Base-by-base conservation (phyloP, 2,797 vertebrate species). In the Betta splendens region DNA sequence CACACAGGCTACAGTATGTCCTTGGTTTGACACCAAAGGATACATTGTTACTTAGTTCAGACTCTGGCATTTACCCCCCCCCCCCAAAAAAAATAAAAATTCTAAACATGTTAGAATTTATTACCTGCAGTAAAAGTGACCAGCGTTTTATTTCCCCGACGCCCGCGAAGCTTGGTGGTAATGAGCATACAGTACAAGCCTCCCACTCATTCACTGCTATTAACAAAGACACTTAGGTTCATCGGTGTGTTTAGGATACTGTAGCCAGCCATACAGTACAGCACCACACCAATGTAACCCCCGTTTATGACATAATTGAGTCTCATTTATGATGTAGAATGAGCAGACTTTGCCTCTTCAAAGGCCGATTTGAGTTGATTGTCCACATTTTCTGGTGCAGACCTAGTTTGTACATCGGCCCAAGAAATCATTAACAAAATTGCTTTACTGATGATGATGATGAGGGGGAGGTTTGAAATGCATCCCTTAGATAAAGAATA, bases 271-370 rank as follows among this genome's bases (percentile, higher is more conserved):
- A 16, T 6, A n/a, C n/a, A n/a, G n/a, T n/a, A n/a, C n/a, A n/a
- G n/a, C n/a, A 37, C 29, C 33, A 26, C 64, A 39, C 29, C 22
- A 47, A 43, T 81, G 50, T 56, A 64, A 77, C 67, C 50, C 64
- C 52, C 15, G 17, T 35, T 69, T 50, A 46, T 59, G 64, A 48
- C 60, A 73, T 79, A 75, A 72, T 64, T 66, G 70, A 63, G 39
- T 64, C 55, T 68, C 57, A 35, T 65, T 64, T 71, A 63, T 21
- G 52, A n/a, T 5, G 23, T 21, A 63, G 50, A 48, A 58, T 36
- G 31, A 65, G 47, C 25, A 8, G 22, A 55, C 25, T 13, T 48
- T 3, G 2, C 42, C 32, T 32, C n/a, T n/a, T n/a, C n/a, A n/a
- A n/a, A n/a, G n/a, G n/a, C n/a, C n/a, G n/a, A n/a, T n/a, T n/a